These are phyloP conservation scores for Blastobasis lacticolella DNA, from an alignment of 2,888 invertebrate species.

Conservation along the genomic window DNA sequence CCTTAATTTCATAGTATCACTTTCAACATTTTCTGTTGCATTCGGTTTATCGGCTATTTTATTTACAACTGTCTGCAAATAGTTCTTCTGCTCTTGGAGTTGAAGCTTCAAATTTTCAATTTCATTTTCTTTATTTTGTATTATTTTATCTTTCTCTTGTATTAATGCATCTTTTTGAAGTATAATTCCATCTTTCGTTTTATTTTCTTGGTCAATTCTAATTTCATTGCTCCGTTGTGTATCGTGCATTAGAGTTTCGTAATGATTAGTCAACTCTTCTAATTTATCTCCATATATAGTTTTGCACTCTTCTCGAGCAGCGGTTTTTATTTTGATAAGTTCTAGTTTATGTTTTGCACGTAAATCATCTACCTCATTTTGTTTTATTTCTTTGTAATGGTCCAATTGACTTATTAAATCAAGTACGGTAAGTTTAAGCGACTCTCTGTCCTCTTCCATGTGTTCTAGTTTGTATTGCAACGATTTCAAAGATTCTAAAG, in stretches of 20 bases:
- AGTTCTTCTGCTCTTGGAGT: slow-evolving; percentile 40
- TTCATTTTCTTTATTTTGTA: slow-evolving; percentile 41
- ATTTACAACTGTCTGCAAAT: slow-evolving; percentile 32
- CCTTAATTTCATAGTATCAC: slow-evolving; percentile 27
- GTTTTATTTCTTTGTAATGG: slow-evolving; percentile 37
- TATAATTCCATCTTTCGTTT: slow-evolving; percentile 28
- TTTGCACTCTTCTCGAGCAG: slow-evolving; percentile 36
- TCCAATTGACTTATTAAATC: slow-evolving; percentile 39
- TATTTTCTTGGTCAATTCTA: slow-evolving; percentile 26
- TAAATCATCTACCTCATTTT: slow-evolving; percentile 44
- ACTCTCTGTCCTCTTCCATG: slow-evolving; percentile 37
- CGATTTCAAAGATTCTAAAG: slow-evolving; percentile 35
- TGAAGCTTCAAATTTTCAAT: slow-evolving; percentile 32
- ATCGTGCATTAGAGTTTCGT: slow-evolving; percentile 33
- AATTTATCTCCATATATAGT: slow-evolving; percentile 36
- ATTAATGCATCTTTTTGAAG: slow-evolving; percentile 28
- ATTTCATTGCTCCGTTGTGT: slow-evolving; percentile 21
- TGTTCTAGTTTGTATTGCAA: slow-evolving; percentile 32
- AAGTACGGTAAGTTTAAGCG: slow-evolving; percentile 35
- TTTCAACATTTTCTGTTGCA: slow-evolving; percentile 21
- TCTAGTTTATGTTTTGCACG: slow-evolving; percentile 43
- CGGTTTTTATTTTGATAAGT: slow-evolving; percentile 34
- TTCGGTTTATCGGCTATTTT: slow-evolving; percentile 35
- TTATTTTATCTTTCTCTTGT: slow-evolving; percentile 34
- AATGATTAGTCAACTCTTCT: slow-evolving; percentile 32